Conservation (phyloP, 2,797 vertebrate species). For the Myoxocephalus aenaeus region DNA sequence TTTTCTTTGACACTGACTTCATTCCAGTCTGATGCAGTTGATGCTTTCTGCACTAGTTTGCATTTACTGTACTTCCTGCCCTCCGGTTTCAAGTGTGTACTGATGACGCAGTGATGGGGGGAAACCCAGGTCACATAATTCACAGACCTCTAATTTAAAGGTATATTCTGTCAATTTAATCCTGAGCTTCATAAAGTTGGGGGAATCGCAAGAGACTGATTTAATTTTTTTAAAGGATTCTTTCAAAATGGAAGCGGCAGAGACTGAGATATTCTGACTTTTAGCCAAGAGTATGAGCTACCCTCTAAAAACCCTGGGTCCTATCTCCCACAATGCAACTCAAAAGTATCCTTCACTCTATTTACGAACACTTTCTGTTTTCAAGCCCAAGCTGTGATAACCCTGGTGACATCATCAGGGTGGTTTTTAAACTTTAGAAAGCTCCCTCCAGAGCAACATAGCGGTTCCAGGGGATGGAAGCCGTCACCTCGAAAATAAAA, state of each 20-base stretch:
- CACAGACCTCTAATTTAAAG: slow-evolving; percentile 9
- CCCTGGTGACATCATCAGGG: background rate
- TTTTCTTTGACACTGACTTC: slow-evolving; percentile 17
- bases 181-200: background rate
- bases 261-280: background rate
- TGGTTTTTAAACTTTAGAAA: background rate
- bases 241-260: background rate
- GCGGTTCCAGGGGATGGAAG: background rate
- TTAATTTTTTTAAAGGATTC: background rate
- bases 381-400: background rate
- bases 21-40: background rate
- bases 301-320: background rate
- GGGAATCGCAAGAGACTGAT: background rate
- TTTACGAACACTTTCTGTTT: background rate
- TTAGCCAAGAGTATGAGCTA: background rate
- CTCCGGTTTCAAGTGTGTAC: slow-evolving; percentile 33
- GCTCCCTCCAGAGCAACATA: background rate
- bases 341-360: background rate
- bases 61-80: slow-evolving; percentile 28
- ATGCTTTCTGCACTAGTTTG: slow-evolving; percentile 26
- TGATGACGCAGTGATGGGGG: slow-evolving; percentile 26
- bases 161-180: slow-evolving; percentile 4
- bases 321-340: slow-evolving; percentile 4
- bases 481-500: background rate
- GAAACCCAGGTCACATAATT: background rate